Base-by-base conservation (phyloP, 2,113 vertebrate species). In the Chrysemys picta region DNA sequence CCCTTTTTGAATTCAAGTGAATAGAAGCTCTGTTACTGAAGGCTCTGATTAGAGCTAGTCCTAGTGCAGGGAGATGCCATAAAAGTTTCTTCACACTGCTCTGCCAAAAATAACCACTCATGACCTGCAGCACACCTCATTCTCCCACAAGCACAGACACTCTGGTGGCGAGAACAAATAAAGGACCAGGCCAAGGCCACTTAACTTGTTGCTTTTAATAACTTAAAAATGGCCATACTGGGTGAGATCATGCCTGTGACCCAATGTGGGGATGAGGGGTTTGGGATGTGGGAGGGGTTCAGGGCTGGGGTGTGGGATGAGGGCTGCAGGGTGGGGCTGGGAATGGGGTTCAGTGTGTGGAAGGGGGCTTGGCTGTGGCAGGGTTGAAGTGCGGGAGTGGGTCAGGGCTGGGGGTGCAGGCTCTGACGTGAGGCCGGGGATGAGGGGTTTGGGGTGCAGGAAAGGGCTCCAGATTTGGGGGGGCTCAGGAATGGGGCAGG, bases 141-240 rank as follows among this genome's bases (percentile, higher is more conserved):
- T 50, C 54, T 91, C 52, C 25, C 76, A 25, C 59, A 65, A 89
- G 38, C 21, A 59, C 82, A 45, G 35, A 65, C n/a, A 82, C 19
- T 52, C 4, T 9, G 22, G n/a, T 1, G 0, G 14, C 0, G 0
- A 94, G 45, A 91, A 78, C 22, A 81, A 85, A 85, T 9, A 56
- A 22, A 94, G 57, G 31, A 78, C 80, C 90, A 52, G 54, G 31
- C 80, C n/a, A 78, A 87, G 86, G 35, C 57, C 38, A 38, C 45
- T 95, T 80, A 80, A 80, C 47, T 52, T 81, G 6, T 53, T 4
- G 1, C 1, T 0, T 94, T 54, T 89, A 19, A 38, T n/a, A 72
- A 62, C 29, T 16, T 54, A 8, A 54, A 54, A 54, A 38, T 38
- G n/a, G 65, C 65, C 65, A 72, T 38, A 72, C 9, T 22, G 17